Percentiles rank a stretch among this genome's conserved stretches.
Conservation (phyloP, 1,140 invertebrate species). For the Adoxophyes honmai region DNA sequence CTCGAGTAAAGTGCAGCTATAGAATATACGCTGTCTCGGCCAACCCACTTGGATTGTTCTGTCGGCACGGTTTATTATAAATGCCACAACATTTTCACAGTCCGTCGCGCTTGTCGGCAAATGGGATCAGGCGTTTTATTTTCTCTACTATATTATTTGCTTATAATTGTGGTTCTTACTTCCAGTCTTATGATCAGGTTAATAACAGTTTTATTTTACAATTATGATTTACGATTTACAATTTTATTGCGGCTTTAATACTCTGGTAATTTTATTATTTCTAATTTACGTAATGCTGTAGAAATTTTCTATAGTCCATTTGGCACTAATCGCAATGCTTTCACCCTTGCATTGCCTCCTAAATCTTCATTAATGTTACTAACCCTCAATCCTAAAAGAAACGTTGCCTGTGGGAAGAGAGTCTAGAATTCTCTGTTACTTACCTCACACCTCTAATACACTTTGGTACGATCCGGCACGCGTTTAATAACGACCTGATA, state of each 20-base stretch:
- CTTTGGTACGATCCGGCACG: conserved; percentile 8
- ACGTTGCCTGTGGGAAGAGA: background rate
- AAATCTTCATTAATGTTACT: background rate
- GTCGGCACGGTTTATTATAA: conserved; percentile 19
- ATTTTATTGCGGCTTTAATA: too few relatives aligned
- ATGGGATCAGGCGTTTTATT: conserved; percentile 13
- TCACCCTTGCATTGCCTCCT: background rate
- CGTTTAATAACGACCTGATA: conserved; percentile 2
- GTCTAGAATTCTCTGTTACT: background rate
- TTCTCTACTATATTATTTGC: conserved; percentile 8
- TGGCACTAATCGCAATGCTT: conserved; percentile 1
- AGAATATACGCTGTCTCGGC: background rate
- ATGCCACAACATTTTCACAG: conserved; percentile 43
- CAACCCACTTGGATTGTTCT: background rate
- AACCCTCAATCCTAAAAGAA: background rate
- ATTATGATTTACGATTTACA: background rate
- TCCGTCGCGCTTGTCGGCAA: conserved; percentile 19
- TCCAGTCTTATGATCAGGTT: background rate
- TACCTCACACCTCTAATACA: background rate
- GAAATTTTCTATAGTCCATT: too few relatives aligned
- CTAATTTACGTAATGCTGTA: too few relatives aligned
- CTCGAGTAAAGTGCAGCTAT: too few relatives aligned
- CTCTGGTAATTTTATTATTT: too few relatives aligned
- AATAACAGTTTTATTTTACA: background rate
- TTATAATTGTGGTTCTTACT: background rate